phyloP scores from a whole-genome alignment of 1,140 invertebrate species.

The Atta texana region DNA sequence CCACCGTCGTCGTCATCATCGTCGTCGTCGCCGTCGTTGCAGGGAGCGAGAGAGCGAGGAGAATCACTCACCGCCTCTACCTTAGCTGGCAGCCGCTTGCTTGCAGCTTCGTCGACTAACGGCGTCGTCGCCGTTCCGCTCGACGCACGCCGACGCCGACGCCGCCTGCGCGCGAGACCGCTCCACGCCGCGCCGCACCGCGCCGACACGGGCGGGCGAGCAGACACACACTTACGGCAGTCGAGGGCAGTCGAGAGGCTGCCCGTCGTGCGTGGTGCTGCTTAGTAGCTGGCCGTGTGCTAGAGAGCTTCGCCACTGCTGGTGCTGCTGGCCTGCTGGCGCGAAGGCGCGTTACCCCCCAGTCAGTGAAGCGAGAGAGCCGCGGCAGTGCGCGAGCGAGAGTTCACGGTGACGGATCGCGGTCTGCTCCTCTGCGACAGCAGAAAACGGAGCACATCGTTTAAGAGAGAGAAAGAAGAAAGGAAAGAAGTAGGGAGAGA shows the following conservation, averaged over 20 bases:
- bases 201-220: constrained; percentile 55
- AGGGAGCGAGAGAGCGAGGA: constrained; percentile 23
- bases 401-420: constrained; percentile 63
- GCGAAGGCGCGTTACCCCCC: constrained; percentile 57
- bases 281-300: constrained; percentile 56
- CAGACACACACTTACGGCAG: constrained; percentile 63
- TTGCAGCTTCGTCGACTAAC: constrained; percentile 52
- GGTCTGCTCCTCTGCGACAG: background rate
- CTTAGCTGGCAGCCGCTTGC: constrained; percentile 35
- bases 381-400: constrained; percentile 63
- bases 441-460: background rate
- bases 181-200: constrained; percentile 50
- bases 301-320: constrained; percentile 49
- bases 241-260: constrained; percentile 63
- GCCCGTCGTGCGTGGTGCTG: constrained; percentile 57
- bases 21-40: constrained; percentile 2
- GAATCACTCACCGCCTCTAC: background rate
- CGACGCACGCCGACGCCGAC: constrained; percentile 61
- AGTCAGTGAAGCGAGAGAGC: constrained; percentile 52
- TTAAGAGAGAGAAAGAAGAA: background rate
- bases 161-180: constrained; percentile 65
- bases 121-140: constrained; percentile 61
- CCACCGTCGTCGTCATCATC: background rate
- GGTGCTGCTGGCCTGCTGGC: constrained; percentile 53
- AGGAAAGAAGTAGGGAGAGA: too few relatives aligned